A percentile compares a stretch with the other conserved stretches of the same genome.
Evolutionary conservation across 2,888 invertebrate genomes (phyloP).

Genomic region (Lasioglossum pauxillum): DNA sequence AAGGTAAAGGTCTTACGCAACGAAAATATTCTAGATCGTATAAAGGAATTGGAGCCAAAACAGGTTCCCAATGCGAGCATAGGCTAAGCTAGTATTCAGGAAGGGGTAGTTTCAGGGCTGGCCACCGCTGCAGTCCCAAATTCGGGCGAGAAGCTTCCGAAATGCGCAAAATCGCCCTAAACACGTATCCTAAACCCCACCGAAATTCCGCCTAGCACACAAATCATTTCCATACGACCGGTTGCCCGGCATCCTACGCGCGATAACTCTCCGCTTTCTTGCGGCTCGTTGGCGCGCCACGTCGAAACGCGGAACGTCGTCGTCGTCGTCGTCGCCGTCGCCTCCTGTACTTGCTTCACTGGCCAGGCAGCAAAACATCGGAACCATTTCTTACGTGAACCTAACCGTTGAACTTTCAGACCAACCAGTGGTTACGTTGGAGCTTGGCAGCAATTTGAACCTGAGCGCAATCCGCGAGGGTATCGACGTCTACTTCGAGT

Average conservation of each 20-base stretch:
- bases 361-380: conserved; percentile 17
- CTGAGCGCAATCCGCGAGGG: conserved; percentile 93
- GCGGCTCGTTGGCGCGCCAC: background rate
- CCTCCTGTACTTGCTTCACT: background rate
- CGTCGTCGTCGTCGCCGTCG: background rate
- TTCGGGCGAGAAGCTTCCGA: background rate
- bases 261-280: conserved; percentile 11
- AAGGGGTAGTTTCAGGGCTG: background rate
- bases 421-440: conserved; percentile 92
- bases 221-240: conserved; percentile 5
- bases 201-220: background rate
- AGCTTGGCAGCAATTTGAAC: conserved; percentile 93
- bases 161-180: conserved; percentile 1
- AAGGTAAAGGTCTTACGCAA: too few species aligned
- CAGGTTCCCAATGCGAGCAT: background rate
- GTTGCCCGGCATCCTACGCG: background rate
- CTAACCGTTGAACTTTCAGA: conserved; percentile 86
- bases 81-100: background rate
- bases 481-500: conserved; percentile 96
- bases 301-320: background rate
- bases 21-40: too few species aligned
- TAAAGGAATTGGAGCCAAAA: background rate
- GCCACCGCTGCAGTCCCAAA: background rate
- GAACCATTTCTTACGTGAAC: background rate
- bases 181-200: background rate